Evolutionary conservation across 2,113 vertebrate genomes (phyloP), one percentile per base, ranked within the genome.

Genomic region (Polypterus senegalus): DNA sequence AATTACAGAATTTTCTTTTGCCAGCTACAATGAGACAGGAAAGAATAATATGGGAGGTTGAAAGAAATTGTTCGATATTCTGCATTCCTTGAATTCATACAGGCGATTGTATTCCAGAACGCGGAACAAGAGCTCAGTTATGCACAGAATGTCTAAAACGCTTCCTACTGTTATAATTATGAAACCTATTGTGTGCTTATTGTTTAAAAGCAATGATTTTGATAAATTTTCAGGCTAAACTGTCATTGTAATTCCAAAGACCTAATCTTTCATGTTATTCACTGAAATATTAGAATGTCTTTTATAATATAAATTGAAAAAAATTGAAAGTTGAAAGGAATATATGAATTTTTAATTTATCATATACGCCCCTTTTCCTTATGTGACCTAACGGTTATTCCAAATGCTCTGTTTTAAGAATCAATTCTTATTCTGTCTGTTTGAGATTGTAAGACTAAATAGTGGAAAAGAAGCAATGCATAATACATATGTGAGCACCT

Each of bases 1-100:
- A 93, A 93, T 93, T 95, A 96, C 89, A 86, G 85, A 89, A 89
- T 86, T 89, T 89, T 91, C 86, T 88, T 91, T 88, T 89, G 86
- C 90, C 90, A 79, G 89, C 85, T 80, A 91, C 89, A 87, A 85
- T 85, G 86, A 91, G 89, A 89, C 87, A 88, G 89, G 89, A 90
- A 88, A 83, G 85, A 90, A 89, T 89, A 87, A 86, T 88, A 86
- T 83, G 83, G 87, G 86, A 83, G 83, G 90, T 81, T 87, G 89
- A 89, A 78, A 83, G 88, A 88, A 86, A 83, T 89, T 87, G 90
- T 88, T 88, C 88, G 84, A 88, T 86, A 86, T 74, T 86, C 84
- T 84, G 79, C 83, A 89, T 91, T 88, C 86, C 88, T 87, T 70
- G 84, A 83, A 87, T 90, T 91, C 85, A 85, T 76, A 73, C 74